These are phyloP conservation scores for Chaetogeoica ovagalla DNA, from an alignment of 2,888 invertebrate genomes.

Conservation along the genomic window DNA sequence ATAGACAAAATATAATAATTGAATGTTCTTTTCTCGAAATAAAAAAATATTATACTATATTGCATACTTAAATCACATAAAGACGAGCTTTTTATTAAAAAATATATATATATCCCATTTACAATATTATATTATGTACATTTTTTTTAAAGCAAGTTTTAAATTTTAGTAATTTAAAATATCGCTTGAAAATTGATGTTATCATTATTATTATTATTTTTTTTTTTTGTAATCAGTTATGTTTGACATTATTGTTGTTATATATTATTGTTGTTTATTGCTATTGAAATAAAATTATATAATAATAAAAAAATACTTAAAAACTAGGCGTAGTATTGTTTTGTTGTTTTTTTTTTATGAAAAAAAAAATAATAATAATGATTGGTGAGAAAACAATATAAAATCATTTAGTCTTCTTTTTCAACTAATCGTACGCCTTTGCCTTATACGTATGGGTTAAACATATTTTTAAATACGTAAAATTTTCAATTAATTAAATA, in stretches of 20 bases:
- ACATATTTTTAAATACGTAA: too few relatives aligned
- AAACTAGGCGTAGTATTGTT: slow-evolving; percentile 30
- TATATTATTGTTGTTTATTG: slow-evolving; percentile 53
- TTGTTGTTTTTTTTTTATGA: too few relatives aligned
- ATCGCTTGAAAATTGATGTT: slow-evolving; percentile 41
- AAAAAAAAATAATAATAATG: too few relatives aligned
- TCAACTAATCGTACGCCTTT: too few relatives aligned
- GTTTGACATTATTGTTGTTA: slow-evolving; percentile 52
- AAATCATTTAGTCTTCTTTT: too few relatives aligned
- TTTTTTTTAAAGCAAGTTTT: slow-evolving; percentile 43
- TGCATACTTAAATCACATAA: slow-evolving; percentile 44
- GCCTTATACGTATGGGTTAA: too few relatives aligned
- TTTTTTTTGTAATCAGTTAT: slow-evolving; percentile 52
- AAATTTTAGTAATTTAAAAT: slow-evolving; percentile 45
- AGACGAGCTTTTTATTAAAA: slow-evolving; percentile 44
- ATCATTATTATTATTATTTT: slow-evolving; percentile 26
- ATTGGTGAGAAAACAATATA: too few relatives aligned
- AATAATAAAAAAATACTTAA: slow-evolving; percentile 46
- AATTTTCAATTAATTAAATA: too few relatives aligned
- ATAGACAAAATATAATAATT: not conserved
- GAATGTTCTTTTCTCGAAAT: slow-evolving; percentile 1
- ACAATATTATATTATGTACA: slow-evolving; percentile 25
- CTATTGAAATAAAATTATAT: slow-evolving; percentile 52
- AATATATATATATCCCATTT: slow-evolving; percentile 16
- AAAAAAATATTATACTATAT: slow-evolving; percentile 3